A percentile compares a stretch with the other conserved stretches of the same genome.
These are phyloP conservation scores for Chymomyza costata DNA, from an alignment of 1,140 invertebrate species.

Conservation along the genomic window DNA sequence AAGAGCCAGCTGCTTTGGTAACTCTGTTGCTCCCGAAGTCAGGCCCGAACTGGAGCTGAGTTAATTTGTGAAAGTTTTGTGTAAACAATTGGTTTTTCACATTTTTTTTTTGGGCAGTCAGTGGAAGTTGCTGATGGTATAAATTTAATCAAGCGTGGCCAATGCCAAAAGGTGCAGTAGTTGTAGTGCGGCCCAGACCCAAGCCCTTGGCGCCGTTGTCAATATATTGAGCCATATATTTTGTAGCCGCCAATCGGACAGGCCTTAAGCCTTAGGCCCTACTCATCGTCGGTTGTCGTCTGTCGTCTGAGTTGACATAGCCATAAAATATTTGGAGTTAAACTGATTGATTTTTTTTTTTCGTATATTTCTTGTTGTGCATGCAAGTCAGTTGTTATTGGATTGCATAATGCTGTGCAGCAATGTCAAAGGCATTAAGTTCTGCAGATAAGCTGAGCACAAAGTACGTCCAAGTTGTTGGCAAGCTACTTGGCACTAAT, in stretches of 20 bases:
- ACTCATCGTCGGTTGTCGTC: no score
- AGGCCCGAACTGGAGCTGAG: conserved; percentile 14
- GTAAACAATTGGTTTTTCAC: conserved; percentile 54
- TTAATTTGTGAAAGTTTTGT: conserved; percentile 74
- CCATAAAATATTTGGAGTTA: conserved; percentile 68
- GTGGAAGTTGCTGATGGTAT: conserved; percentile 39
- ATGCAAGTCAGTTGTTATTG: conserved; percentile 6
- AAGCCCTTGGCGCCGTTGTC: conserved; percentile 40
- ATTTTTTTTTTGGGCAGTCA: conserved; percentile 6
- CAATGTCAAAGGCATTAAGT: no score
- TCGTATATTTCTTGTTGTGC: conserved; percentile 66
- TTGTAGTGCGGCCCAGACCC: no score
- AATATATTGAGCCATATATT: conserved; percentile 49
- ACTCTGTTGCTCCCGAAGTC: no score
- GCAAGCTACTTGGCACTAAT: conserved; percentile 30
- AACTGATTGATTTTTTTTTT: conserved; percentile 73
- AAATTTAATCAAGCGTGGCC: conserved; percentile 70
- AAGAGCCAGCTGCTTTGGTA: no score
- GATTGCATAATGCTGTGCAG: conserved; percentile 3
- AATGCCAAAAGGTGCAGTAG: conserved; percentile 24
- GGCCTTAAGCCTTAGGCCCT: no score
- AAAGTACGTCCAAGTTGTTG: no score
- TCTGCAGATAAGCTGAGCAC: no score
- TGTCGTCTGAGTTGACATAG: conserved; percentile 55
- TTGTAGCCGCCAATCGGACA: background rate